Conservation (phyloP, 2,888 invertebrate species). For the Brachyopa scutellaris region DNA sequence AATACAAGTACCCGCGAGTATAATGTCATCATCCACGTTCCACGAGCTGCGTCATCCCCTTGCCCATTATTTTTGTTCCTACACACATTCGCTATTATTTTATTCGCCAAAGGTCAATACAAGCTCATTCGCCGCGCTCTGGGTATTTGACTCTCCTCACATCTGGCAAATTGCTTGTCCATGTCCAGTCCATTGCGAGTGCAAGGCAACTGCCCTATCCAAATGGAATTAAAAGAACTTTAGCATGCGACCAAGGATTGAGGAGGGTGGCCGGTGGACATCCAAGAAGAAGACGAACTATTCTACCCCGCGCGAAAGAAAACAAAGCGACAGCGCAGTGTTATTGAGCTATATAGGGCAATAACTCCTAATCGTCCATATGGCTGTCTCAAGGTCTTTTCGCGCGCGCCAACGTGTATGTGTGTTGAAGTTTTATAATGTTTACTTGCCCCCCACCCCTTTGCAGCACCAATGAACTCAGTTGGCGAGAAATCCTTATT, state of each 20-base stretch:
- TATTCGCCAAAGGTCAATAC: conserved; percentile 7
- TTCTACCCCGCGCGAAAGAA: no score
- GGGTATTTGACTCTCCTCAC: neutral
- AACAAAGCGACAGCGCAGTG: neutral
- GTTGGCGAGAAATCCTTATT: conserved; percentile 20
- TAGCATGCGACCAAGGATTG: neutral
- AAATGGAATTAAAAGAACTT: no score
- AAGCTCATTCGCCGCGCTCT: neutral
- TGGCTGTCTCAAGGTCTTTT: conserved; percentile 56
- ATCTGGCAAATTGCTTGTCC: neutral
- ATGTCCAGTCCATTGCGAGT: neutral
- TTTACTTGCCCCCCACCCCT: no score
- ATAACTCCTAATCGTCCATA: conserved; percentile 58
- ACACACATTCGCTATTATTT: no score
- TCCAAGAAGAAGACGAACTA: neutral
- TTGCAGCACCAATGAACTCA: neutral
- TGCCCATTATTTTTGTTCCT: neutral
- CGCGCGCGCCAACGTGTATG: neutral
- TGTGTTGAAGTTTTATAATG: neutral
- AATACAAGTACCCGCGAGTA: no score
- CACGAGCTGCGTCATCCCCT: neutral
- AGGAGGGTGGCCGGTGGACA: neutral
- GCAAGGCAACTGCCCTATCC: no score
- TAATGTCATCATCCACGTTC: no score
- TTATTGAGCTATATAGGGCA: conserved; percentile 48